Evolutionary conservation across 2,888 invertebrate genomes (phyloP), one percentile per base, ranked within the genome.

Genomic region (Fragum whitleyi): DNA sequence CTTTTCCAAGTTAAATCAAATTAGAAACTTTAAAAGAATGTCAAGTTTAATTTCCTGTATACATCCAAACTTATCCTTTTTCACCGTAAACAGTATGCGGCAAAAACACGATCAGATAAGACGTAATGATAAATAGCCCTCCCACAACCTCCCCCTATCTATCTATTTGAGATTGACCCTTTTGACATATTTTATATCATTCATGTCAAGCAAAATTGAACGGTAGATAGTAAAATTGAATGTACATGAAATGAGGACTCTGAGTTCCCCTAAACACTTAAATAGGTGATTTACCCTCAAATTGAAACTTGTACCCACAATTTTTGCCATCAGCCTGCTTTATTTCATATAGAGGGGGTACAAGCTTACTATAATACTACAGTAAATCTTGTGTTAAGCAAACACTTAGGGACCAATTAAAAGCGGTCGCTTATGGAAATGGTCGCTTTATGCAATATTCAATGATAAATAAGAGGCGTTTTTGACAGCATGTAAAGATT

Each of bases 71-170:
- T 26, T 14, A 26, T 61, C 32, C 57, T 57, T 57, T 23, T 57
- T 57, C 9, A 57, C 11, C 23, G 3, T 23, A 26, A 26, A 57
- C 57, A 57, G 23, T 57, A 19, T 26, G 26, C 21, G 7, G 57
- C 23, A 57, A 57, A 47, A 61, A 32, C 32, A 61, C n/a, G 19
- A 61, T 3, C 26, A 11, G 61, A 61, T 61, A 28, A 65, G 26
- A 65, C 39, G 14, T 32, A 32, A 65, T 42, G 65, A 65, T 65
- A 42, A 65, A 65, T 65, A 36, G 32, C 65, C 65, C 65, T 65
- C 65, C 65, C 65, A 65, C 65, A 42, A 65, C 65, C 65, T 65
- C 65, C 65, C 65, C 65, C 65, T 65, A 65, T 65, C 65, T 65
- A 65, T 42, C 21, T 65, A n/a, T 11, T 57, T 3, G 14, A 47